Evolutionary conservation across 2,797 vertebrate species (phyloP), one percentile per base, ranked within the genome.

Genomic region (Hydrolagus colliei): DNA sequence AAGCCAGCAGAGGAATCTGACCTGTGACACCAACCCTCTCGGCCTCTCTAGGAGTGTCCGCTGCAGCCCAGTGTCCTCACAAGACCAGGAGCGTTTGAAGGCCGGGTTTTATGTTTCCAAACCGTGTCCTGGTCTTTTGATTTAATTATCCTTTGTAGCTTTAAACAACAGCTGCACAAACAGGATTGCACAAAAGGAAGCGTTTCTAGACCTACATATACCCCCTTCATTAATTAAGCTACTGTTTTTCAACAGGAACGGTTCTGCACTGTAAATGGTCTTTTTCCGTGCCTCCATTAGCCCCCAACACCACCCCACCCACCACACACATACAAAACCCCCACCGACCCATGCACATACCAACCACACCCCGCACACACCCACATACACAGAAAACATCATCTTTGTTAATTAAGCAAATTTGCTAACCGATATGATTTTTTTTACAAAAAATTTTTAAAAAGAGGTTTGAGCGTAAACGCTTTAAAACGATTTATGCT

Each of bases 61-160:
- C 79, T 71, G 16, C 41, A 35, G 65, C 32, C 65, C 79, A 41
- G 10, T 71, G 32, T 41, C 65, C 65, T 84, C 63, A 71, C 16
- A 68, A 84, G 67, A 68, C 18, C 79, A 67, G 65, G 27, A 68
- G 65, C 78, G 41, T 84, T 84, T 84, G 79, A 84, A 84, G 65
- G 12, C 78, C 16, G 62, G 14, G 32, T 35, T 71, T 84, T 41
- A 52, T 52, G 41, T 52, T 52, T 52, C 41, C 41, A 52, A 52
- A 52, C 41, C 41, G 41, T 52, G 41, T 35, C 65, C 79, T 71
- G 79, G 65, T 20, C 65, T 71, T 84, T 84, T 16, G 14, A 71
- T 84, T 84, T 84, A 84, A 84, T 84, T 84, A 84, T 84, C 65
- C 77, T 65, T 84, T 84, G 67, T 52, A 84, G 79, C 79, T 84